Conservation (phyloP, 2,113 vertebrate species). For the Podiceps cristatus region DNA sequence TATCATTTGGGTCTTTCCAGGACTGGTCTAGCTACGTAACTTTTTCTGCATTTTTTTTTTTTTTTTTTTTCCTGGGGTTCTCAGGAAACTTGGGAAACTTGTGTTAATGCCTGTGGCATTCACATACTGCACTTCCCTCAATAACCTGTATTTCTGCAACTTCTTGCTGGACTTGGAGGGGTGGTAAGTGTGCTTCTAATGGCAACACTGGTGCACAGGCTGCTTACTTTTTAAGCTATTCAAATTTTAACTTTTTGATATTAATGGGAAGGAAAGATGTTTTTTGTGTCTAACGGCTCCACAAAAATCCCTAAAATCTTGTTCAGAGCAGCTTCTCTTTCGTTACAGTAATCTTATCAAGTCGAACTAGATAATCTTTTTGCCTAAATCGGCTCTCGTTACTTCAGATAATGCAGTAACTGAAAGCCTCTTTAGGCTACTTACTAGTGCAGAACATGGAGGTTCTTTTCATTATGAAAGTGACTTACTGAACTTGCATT, state of each 20-base stretch:
- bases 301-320: constrained; percentile 41
- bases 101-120: not conserved
- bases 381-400: constrained; percentile 27
- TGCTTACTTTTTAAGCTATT: not conserved
- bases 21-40: not conserved
- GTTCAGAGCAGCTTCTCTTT: constrained; percentile 26
- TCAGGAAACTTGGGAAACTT: not conserved
- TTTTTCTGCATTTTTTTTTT: not conserved
- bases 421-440: constrained; percentile 72
- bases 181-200: not conserved
- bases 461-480: constrained; percentile 62
- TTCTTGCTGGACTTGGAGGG: not conserved
- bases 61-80: not conserved
- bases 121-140: not conserved
- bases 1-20: not conserved
- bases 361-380: constrained; percentile 53
- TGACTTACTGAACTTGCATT: constrained; percentile 56
- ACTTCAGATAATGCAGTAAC: constrained; percentile 60
- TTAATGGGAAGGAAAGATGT: constrained; percentile 1
- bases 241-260: not conserved
- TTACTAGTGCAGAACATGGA: constrained; percentile 56
- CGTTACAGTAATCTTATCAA: constrained; percentile 44
- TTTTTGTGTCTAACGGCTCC: constrained; percentile 17
- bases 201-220: not conserved
- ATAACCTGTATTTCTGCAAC: not conserved